phyloP scores from a whole-genome alignment of 2,113 vertebrate genomes.

The Cryptotis parvus region DNA sequence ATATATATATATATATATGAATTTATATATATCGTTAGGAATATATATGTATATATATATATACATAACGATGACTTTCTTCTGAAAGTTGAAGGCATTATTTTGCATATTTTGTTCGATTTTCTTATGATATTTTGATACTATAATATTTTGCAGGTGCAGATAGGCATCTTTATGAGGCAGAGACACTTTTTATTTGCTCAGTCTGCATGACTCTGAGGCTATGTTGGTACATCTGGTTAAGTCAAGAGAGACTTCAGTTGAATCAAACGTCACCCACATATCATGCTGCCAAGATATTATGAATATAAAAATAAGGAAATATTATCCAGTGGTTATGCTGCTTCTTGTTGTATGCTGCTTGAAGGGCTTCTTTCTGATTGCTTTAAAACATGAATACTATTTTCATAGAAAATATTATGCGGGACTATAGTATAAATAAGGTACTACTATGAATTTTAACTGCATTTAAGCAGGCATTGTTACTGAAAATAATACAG shows the following conservation, averaged over 20 bases:
- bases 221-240: constrained; percentile 51
- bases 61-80: constrained; percentile 41
- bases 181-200: constrained; percentile 5
- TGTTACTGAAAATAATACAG: constrained; percentile 53
- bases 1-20: no score
- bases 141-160: constrained; percentile 63
- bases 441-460: constrained; percentile 68
- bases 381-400: constrained; percentile 64
- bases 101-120: constrained; percentile 57
- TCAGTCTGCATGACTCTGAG: constrained; percentile 53
- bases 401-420: constrained; percentile 62
- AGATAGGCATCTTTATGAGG: neutral
- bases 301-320: constrained; percentile 50
- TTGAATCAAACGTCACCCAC: neutral
- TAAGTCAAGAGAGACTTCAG: neutral
- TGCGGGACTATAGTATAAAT: constrained; percentile 56
- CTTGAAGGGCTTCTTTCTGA: constrained; percentile 44
- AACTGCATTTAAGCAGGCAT: constrained; percentile 64
- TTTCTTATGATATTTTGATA: constrained; percentile 32
- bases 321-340: constrained; percentile 36
- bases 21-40: no score
- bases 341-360: constrained; percentile 23
- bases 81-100: constrained; percentile 24
- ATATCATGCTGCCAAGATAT: neutral
- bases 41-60: no score